Evolutionary conservation across 1,140 invertebrate species (phyloP), one percentile per base, ranked within the genome.

Genomic region (Magallana gigas): DNA sequence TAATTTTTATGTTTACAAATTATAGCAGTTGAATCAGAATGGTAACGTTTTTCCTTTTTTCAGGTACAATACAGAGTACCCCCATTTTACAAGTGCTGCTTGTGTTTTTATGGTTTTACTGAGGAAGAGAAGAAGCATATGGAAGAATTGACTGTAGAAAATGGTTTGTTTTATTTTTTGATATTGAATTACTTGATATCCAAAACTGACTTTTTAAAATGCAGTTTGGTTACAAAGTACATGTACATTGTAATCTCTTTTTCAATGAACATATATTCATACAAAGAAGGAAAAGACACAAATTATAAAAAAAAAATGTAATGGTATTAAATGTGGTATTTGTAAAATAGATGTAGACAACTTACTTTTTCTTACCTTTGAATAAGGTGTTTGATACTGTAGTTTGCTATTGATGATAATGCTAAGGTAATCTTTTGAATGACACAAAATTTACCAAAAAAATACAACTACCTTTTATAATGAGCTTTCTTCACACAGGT

Each of bases 91-190:
- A 97, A 97, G 1, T 97, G 97, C 36, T 96, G 96, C 91, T 96
- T 99, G 29, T 97, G 97, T 94, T 99, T 99, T 93, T 96, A 97
- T 91, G 98, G 98, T 6, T 99, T 99, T 95, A 96, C 97, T 1
- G 96, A 97, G 84, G 97, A 98, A 90, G 98, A 99, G 94, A 96
- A 97, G 92, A 96, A 96, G 92, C 97, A 99, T 93, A 99, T 99
- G 98, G 96, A 96, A 71, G 98, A 98, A 93, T 96, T 98, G 64
- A 96, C 98, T 59, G 95, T 97, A 88, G 96, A 97, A 92, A 98
- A 98, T 95, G 98, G 93, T 93, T 89, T 84, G 62, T 76, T 2
- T 57, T 59, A 23, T 62, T 12, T 0, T 12, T 62, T 12, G 60
- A 62, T n/a, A 62, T n/a, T 62, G 11, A 12, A 62, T 12, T 12